phyloP scores from a whole-genome alignment of 2,888 invertebrate genomes.

The Nebria brevicollis region DNA sequence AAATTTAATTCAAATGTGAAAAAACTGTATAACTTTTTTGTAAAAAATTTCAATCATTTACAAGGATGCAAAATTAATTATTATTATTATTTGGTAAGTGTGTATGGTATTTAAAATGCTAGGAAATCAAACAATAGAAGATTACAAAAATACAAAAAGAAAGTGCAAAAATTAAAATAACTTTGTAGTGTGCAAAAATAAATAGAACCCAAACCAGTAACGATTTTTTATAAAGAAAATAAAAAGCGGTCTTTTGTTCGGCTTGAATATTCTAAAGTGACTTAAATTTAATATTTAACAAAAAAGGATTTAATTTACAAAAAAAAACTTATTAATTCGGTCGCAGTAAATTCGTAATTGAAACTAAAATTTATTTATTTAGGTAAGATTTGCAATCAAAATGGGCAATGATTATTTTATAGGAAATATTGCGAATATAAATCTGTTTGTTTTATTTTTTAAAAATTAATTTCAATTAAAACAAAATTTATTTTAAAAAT shows the following conservation, averaged over 20 bases:
- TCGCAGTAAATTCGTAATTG: too few relatives aligned
- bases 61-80: background rate
- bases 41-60: background rate
- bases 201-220: slow-evolving; percentile 37
- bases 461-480: too few relatives aligned
- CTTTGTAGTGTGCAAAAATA: slow-evolving; percentile 10
- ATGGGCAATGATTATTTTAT: too few relatives aligned
- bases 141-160: background rate
- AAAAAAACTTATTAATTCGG: background rate
- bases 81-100: background rate
- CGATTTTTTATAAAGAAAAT: slow-evolving; percentile 36
- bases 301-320: background rate
- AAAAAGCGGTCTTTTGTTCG: slow-evolving; percentile 42
- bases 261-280: slow-evolving; percentile 33
- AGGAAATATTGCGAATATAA: too few relatives aligned
- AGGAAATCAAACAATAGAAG: background rate
- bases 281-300: background rate
- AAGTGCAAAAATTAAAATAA: background rate
- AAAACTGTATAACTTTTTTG: background rate
- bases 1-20: background rate
- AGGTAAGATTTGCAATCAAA: too few relatives aligned
- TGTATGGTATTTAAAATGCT: background rate
- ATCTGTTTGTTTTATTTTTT: too few relatives aligned
- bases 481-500: too few relatives aligned
- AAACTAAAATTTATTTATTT: too few relatives aligned